Evolutionary conservation across 2,888 invertebrate genomes (phyloP).

Genomic region (Diabrotica balteata): DNA sequence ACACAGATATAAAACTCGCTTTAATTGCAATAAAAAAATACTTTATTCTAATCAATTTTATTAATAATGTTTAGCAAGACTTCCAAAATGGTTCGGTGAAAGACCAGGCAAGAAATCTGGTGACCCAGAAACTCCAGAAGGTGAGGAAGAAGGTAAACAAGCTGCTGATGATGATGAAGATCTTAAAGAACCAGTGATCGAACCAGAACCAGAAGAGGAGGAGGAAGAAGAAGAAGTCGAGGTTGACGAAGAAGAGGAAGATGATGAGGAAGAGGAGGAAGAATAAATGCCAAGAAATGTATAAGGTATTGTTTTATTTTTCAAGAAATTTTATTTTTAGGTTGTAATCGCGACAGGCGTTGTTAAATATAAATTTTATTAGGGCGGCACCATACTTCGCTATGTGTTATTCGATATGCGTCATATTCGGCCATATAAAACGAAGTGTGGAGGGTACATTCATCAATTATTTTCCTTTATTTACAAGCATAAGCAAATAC

Average conservation of each 20-base stretch:
- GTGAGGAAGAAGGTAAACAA: constrained; percentile 85
- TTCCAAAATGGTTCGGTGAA: constrained; percentile 96
- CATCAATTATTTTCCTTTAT: background rate
- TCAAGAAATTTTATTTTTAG: too few relatives aligned
- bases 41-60: too few relatives aligned
- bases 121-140: constrained; percentile 89
- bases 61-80: constrained; percentile 70
- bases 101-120: constrained; percentile 92
- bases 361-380: too few relatives aligned
- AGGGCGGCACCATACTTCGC: too few relatives aligned
- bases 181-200: constrained; percentile 66
- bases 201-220: constrained; percentile 77
- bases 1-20: too few relatives aligned
- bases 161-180: constrained; percentile 74
- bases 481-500: too few relatives aligned
- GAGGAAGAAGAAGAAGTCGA: constrained; percentile 75
- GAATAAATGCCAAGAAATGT: constrained; percentile 41
- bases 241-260: constrained; percentile 79
- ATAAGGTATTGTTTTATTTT: background rate
- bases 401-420: too few relatives aligned
- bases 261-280: constrained; percentile 75
- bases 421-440: too few relatives aligned
- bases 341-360: too few relatives aligned
- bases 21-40: too few relatives aligned
- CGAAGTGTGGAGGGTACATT: background rate